phyloP scores from a whole-genome alignment of 2,888 invertebrate species.

The Pandemis corylana region DNA sequence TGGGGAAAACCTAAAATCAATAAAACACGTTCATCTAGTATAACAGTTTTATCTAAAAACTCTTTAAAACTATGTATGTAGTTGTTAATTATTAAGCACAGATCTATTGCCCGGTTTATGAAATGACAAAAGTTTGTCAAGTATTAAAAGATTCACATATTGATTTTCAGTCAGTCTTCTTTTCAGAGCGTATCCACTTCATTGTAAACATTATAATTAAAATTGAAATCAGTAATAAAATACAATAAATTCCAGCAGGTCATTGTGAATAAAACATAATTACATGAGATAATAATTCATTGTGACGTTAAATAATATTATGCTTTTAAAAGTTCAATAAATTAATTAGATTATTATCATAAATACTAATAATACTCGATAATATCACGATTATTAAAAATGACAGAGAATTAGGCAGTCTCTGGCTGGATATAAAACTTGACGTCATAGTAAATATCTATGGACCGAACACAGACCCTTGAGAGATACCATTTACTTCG shows the following conservation, averaged over 20 bases:
- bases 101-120: not conserved
- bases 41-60: not conserved
- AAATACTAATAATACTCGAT: slow-evolving; percentile 12
- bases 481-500: slow-evolving; percentile 44
- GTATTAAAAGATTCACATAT: not conserved
- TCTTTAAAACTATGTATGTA: not conserved
- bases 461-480: not conserved
- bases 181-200: not conserved
- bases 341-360: not conserved
- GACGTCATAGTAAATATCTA: not conserved
- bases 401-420: not conserved
- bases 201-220: not conserved
- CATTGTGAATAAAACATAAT: not conserved
- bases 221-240: not conserved
- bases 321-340: not conserved
- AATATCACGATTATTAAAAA: slow-evolving; percentile 7
- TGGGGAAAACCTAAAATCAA: not conserved
- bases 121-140: not conserved
- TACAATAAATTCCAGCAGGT: not conserved
- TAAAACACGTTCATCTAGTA: slow-evolving; percentile 11
- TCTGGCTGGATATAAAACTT: not conserved
- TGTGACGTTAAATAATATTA: not conserved
- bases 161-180: slow-evolving; percentile 13
- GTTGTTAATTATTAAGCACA: slow-evolving; percentile 12
- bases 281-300: not conserved